Percentiles rank a stretch among this genome's conserved stretches.
Conservation (phyloP, 2,113 vertebrate genomes). For the Leucosticte australis region DNA sequence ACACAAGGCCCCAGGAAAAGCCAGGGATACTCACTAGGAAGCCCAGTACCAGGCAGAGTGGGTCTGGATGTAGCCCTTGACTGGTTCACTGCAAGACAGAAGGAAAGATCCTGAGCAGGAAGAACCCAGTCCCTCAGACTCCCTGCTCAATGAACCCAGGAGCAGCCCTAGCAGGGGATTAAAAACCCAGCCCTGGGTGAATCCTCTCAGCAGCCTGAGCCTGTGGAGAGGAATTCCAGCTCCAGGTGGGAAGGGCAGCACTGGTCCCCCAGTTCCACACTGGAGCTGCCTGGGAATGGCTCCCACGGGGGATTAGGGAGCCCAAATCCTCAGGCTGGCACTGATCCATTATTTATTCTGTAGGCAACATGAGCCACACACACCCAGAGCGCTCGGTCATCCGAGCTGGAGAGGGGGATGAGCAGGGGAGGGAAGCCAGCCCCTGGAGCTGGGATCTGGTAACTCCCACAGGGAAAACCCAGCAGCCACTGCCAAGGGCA, state of each 20-base stretch:
- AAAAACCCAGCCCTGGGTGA: not conserved
- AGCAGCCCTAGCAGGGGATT: rapidly evolving
- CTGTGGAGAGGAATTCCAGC: not conserved
- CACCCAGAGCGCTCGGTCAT: not conserved
- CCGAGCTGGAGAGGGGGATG: not conserved
- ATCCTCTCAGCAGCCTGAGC: not conserved
- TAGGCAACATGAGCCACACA: not conserved
- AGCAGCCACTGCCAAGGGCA: not conserved
- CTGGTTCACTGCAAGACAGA: conserved; percentile 77
- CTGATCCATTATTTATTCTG: conserved; percentile 17
- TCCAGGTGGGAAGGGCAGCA: not conserved
- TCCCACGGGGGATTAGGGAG: not conserved
- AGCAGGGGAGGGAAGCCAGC: not conserved
- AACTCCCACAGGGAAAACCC: not conserved
- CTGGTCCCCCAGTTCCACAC: not conserved
- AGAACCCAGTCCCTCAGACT: rapidly evolving
- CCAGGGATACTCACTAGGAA: conserved; percentile 88
- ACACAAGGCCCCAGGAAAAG: rapidly evolving
- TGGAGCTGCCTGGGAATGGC: rapidly evolving
- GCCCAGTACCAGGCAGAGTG: conserved; percentile 95
- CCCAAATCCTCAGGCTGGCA: not conserved
- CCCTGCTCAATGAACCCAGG: not conserved
- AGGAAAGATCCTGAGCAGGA: not conserved
- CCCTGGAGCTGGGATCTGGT: not conserved
- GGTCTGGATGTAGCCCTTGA: conserved; percentile 85